Base-by-base conservation (phyloP, 1,140 invertebrate genomes). In the Hormaphis cornu region DNA sequence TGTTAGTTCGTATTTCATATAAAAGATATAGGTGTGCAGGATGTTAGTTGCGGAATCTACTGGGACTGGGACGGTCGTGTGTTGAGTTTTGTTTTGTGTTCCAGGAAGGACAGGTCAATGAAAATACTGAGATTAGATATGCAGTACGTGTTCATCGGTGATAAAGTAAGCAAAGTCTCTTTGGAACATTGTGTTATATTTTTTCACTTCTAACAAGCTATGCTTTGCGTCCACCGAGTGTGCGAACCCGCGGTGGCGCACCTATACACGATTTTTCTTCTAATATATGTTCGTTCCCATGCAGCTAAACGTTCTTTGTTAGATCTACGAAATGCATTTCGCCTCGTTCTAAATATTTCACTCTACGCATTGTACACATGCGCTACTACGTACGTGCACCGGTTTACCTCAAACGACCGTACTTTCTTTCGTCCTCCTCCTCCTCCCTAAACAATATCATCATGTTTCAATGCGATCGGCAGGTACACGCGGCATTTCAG, bases 81-180 rank as follows among this genome's bases (percentile, higher is more conserved):
- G n/a, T 66, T 66, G 4, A 52, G 46, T 66, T 63, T 80, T 77
- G 82, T 83, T 87, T 87, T 88, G 82, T 86, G 83, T 86, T 87
- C 86, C 80, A 89, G 82, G 83, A 88, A 88, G 82, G 87, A 88
- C 73, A 85, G 81, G 82, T 85, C 84, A 81, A 85, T 85, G 81
- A 86, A 85, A 83, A 85, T 84, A 82, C 84, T 85, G 82, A 82
- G 77, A 82, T 83, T 82, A 82, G 81, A 80, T 73, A 78, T 81
- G 79, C 80, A 82, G 79, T 78, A 79, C 75, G 78, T 76, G 78
- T 77, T 78, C 78, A 40, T 42, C 30, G 28, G 44, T 56, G 24
- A 66, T 66, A 66, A 66, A 66, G 22, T 50, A 66, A 66, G 61
- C 61, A 66, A 50, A 58, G 14, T 56, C n/a, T n/a, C n/a, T n/a